phyloP scores from a whole-genome alignment of 2,888 invertebrate genomes.

The Epinotia brunnichana region DNA sequence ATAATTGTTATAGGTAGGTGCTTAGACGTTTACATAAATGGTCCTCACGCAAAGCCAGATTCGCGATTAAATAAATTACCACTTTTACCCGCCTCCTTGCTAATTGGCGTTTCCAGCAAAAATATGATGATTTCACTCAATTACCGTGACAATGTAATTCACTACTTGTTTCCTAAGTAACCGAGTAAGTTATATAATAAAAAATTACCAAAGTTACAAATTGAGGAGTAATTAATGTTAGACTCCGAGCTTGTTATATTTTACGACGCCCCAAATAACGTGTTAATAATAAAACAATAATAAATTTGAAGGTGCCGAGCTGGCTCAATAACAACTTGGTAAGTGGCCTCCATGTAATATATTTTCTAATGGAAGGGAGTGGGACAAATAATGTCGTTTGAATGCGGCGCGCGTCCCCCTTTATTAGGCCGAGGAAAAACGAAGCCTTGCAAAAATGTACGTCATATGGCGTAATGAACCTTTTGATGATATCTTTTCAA shows the following conservation, averaged over 20 bases:
- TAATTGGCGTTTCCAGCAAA: constrained; percentile 69
- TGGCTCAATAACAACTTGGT: constrained; percentile 38
- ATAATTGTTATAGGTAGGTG: constrained; percentile 10
- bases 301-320: constrained; percentile 34
- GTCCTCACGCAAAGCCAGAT: constrained; percentile 52
- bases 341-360: constrained; percentile 53
- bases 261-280: constrained; percentile 16
- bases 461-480: constrained; percentile 34
- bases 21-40: constrained; percentile 60
- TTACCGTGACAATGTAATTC: constrained; percentile 64
- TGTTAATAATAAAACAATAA: constrained; percentile 38
- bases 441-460: constrained; percentile 31
- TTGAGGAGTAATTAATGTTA: constrained; percentile 3
- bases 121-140: constrained; percentile 69
- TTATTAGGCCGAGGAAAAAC: constrained; percentile 50
- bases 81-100: constrained; percentile 52
- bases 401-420: constrained; percentile 50
- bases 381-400: constrained; percentile 55
- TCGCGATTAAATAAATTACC: constrained; percentile 59
- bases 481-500: constrained; percentile 27
- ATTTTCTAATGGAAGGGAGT: constrained; percentile 53
- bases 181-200: constrained; percentile 42
- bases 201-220: constrained; percentile 2
- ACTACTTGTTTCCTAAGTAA: constrained; percentile 60
- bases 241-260: constrained; percentile 1